Evolutionary conservation across 2,113 vertebrate species (phyloP), one percentile per base, ranked within the genome.

Genomic region (Pleuronectes platessa): DNA sequence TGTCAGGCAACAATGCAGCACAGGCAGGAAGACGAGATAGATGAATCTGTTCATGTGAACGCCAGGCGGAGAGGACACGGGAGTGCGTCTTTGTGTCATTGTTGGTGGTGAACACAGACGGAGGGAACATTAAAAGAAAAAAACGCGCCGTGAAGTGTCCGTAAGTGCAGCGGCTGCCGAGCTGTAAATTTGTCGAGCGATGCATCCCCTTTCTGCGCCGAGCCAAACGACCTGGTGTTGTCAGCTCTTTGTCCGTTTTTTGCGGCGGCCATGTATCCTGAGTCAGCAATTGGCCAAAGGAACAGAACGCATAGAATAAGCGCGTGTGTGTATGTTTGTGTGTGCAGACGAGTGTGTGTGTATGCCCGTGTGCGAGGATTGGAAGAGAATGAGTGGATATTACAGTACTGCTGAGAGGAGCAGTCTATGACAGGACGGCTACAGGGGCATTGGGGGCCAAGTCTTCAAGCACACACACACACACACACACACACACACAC

Each of bases 191-290:
- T 31, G 31, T 31, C 31, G 7, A 31, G 31, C 31, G 31, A 31
- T 31, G 31, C 31, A 31, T 7, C 31, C 31, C 31, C 31, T 31
- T 31, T 31, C 31, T 31, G 31, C 31, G 31, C 31, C 31, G 3
- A 83, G 81, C 85, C 76, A 88, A 85, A 71, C 5, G 64, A 83
- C 83, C 79, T 69, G 77, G 77, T 90, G 78, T 79, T 81, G 91
- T 92, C 89, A 91, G 87, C 89, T 79, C 85, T 88, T 89, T 89
- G 86, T 91, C 88, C 86, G 73, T 79, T 86, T 74, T 31, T 74
- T 81, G 76, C 68, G 80, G 85, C 82, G 70, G 51, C 71, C 66
- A 51, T 76, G 71, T 69, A 67, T 59, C 58, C 80, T 81, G 84
- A 92, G 66, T 92, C 91, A 92, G 89, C 91, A 71, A 71, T 9